These are phyloP conservation scores for Achatina immaculata DNA, from an alignment of 1,140 invertebrate species.

Conservation along the genomic window DNA sequence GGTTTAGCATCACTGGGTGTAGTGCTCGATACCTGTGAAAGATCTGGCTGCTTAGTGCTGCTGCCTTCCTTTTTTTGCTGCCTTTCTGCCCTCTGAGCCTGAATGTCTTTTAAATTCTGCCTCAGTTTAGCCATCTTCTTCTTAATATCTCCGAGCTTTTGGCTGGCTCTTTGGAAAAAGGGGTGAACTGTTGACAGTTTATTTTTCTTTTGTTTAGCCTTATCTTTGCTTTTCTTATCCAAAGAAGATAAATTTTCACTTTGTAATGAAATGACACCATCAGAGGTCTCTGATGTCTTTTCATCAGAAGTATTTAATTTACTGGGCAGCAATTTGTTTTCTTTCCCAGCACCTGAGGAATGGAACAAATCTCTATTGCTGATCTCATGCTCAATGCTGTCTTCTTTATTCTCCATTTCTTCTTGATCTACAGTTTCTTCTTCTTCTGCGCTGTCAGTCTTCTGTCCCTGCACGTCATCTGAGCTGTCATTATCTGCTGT, in stretches of 20 bases:
- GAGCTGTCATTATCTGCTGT: background rate
- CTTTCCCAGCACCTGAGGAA: slow-evolving; percentile 6
- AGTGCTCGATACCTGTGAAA: background rate
- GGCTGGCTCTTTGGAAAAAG: slow-evolving; percentile 30
- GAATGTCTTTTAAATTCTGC: slow-evolving; percentile 39
- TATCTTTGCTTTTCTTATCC: slow-evolving; percentile 33
- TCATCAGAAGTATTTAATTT: background rate
- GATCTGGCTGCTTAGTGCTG: background rate
- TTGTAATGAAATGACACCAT: slow-evolving; percentile 15
- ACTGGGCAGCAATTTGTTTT: background rate
- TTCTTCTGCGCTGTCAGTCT: slow-evolving; percentile 39
- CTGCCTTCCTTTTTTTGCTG: background rate
- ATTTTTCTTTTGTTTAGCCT: slow-evolving; percentile 3
- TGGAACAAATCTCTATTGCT: slow-evolving; percentile 7
- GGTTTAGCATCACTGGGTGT: background rate
- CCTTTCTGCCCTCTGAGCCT: slow-evolving; percentile 13
- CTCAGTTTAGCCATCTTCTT: slow-evolving; percentile 33
- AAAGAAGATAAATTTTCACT: slow-evolving; percentile 25
- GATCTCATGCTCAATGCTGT: background rate
- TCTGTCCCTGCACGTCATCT: slow-evolving; percentile 42
- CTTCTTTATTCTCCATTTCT: slow-evolving; percentile 31
- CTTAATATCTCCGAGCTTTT: slow-evolving; percentile 38
- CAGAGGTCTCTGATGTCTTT: slow-evolving; percentile 5
- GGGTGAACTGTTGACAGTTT: slow-evolving; percentile 29
- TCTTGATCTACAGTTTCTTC: slow-evolving; percentile 2